Conservation (phyloP, 1,140 invertebrate genomes). For the Arctopsyche grandis region DNA sequence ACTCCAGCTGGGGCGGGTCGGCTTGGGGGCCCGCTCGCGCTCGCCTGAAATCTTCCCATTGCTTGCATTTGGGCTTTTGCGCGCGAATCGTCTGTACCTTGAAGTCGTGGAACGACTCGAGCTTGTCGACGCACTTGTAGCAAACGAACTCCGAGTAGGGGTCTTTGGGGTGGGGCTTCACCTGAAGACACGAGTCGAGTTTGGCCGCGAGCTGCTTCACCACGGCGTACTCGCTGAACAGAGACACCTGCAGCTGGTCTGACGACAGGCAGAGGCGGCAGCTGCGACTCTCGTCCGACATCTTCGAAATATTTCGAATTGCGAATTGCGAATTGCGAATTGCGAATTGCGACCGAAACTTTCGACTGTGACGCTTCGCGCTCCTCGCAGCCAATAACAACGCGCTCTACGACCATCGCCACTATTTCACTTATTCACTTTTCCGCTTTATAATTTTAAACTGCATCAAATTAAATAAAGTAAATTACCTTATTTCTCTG, state of each 20-base stretch:
- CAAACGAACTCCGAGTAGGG: slow-evolving; percentile 37
- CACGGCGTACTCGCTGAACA: slow-evolving; percentile 42
- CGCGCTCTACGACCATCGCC: neutral
- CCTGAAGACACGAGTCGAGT: slow-evolving; percentile 42
- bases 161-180: slow-evolving; percentile 18
- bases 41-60: no score
- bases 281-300: neutral
- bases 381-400: no score
- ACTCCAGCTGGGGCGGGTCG: no score
- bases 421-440: no score
- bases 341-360: neutral
- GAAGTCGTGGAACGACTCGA: slow-evolving; percentile 48
- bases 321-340: no score
- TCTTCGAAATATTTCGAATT: neutral
- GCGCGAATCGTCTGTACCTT: slow-evolving; percentile 17
- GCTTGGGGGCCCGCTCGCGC: no score
- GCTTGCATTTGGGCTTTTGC: neutral
- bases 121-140: slow-evolving; percentile 43
- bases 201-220: slow-evolving; percentile 42
- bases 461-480: no score
- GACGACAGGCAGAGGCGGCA: slow-evolving; percentile 45
- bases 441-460: no score
- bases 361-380: neutral
- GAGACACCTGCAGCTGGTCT: slow-evolving; percentile 40
- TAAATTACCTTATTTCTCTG: no score